Conservation (phyloP, 2,888 invertebrate genomes). For the Pammene aurita region DNA sequence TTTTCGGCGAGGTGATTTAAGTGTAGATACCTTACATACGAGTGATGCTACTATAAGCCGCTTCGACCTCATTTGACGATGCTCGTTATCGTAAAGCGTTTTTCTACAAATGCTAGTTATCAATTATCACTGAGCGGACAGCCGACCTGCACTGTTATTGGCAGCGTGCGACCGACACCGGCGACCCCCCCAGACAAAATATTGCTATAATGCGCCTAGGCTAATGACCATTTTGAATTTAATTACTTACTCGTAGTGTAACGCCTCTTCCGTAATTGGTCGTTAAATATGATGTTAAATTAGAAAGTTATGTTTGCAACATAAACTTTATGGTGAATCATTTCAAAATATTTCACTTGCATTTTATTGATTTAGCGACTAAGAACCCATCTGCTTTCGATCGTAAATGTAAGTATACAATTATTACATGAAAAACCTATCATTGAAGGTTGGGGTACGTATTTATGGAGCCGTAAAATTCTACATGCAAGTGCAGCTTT, state of each 20-base stretch:
- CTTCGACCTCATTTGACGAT: constrained; percentile 55
- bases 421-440: constrained; percentile 48
- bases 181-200: constrained; percentile 6
- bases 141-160: constrained; percentile 18
- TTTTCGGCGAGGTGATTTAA: constrained; percentile 74
- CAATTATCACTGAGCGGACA: constrained; percentile 45
- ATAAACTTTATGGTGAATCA: constrained; percentile 50
- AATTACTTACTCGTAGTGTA: constrained; percentile 52
- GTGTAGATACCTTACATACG: constrained; percentile 54
- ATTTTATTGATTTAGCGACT: constrained; percentile 47
- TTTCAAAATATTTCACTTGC: constrained; percentile 49
- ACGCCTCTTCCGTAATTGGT: constrained; percentile 48
- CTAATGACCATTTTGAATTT: constrained; percentile 57
- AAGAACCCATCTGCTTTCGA: constrained; percentile 22
- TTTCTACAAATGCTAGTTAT: constrained; percentile 46
- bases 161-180: constrained; percentile 46
- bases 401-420: constrained; percentile 50
- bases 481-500: background rate
- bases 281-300: constrained; percentile 52
- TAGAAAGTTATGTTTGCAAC: constrained; percentile 55
- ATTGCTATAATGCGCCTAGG: constrained; percentile 53
- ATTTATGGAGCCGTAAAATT: constrained; percentile 16
- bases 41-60: constrained; percentile 53
- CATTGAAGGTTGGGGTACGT: constrained; percentile 47
- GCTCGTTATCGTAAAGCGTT: constrained; percentile 44